Base-by-base conservation (phyloP, 2,797 vertebrate genomes). In the Semaprochilodus insignis region DNA sequence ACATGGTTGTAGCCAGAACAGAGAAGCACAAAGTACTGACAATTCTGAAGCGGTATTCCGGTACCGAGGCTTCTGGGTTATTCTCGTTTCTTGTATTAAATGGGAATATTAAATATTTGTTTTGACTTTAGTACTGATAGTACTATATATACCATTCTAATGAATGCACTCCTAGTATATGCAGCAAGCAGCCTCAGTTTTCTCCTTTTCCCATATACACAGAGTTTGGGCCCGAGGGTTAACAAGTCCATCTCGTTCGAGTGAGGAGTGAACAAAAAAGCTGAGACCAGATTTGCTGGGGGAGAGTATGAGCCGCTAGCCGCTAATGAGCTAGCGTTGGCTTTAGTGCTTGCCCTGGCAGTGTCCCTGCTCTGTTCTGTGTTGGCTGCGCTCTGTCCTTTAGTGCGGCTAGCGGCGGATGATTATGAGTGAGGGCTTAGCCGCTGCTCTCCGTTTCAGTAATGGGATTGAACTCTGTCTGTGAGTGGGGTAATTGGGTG, bases 391-490 rank as follows among this genome's bases (percentile, higher is more conserved):
- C 66, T 63, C 62, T 73, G 82, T 52, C 81, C 81, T 82, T 62
- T 21, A 70, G 62, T 31, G 34, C 74, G 59, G 51, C 13, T 63
- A 25, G 73, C 55, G 77, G 81, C 85, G 74, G 80, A 84, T 87
- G 82, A 85, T 79, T 54, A 81, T 76, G 77, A 76, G 59, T 51
- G 60, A n/a, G 59, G 63, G 76, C 67, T 87, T 85, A 85, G 78
- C 81, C 81, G 67, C n/a, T 4, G 54, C 25, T 14, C 81, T 40
- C 71, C 5, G 54, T 62, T 81, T n/a, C 23, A 31, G 65, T 85
- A 88, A 88, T 85, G 82, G 81, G 85, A 87, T 85, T 88, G 77
- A 78, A 81, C 74, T 85, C 63, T 72, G 40, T 65, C 57, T 44
- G 51, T 10, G 65, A 72, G 62, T 10, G 1, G 77, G 63, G 52